Evolutionary conservation across 2,113 vertebrate genomes (phyloP), one percentile per base, ranked within the genome.

Genomic region (Caracal caracal): DNA sequence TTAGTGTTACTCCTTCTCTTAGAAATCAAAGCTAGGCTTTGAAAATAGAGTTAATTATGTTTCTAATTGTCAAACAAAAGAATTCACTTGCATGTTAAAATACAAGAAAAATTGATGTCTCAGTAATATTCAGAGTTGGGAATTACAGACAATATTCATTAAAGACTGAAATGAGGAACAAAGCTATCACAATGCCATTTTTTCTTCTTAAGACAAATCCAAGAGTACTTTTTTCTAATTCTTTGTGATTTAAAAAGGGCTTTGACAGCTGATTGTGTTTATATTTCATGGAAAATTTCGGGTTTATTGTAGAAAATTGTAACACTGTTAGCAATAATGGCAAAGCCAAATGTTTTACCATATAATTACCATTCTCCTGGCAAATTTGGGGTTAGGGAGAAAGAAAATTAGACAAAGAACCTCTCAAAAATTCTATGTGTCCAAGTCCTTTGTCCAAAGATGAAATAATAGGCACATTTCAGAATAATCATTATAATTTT

Each of bases 201-300:
- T 47, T 79, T 80, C 24, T 86, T 96, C 80, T 84, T 78, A 61
- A 96, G 76, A 90, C 95, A 90, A 95, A 96, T 37, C 8, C 28
- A 81, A 84, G 51, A 93, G 61, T 10, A 65, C 35, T 47, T 84
- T 85, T 82, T 10, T 30, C 56, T 71, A 80, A 22, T 51, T 92
- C 65, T 95, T 85, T 78, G 78, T 59, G 22, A 81, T 66, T 90
- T 96, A 79, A 73, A 93, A 97, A 61, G n/a, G 80, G 51, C 1
- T 81, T 82, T 93, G 88, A 85, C 70, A 94, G 90, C 65, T 93
- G 43, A 71, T 78, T 93, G 40, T 96, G 90, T 95, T 97, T 96
- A 30, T 92, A 93, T 81, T 97, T 92, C 78, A 71, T n/a, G 22
- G 53, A 84, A 92, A 92, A 59, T 47, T 97, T 94, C n/a, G 90